Base-by-base conservation (phyloP, 2,888 invertebrate genomes). In the Caenorhabditis drosophilae region DNA sequence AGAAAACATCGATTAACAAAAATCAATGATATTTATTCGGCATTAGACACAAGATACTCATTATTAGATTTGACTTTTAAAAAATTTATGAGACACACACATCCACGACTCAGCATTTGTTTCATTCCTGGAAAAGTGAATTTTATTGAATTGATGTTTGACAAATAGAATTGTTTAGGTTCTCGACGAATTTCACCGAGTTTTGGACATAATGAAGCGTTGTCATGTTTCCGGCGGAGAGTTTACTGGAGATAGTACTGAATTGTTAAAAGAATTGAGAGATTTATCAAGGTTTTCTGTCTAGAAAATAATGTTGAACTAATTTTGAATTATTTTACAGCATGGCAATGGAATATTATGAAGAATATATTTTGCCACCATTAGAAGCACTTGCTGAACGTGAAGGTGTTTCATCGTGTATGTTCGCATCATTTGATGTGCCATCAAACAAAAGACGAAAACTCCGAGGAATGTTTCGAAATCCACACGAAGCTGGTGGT, bases 51-150 rank as follows among this genome's bases (percentile, higher is more conserved):
- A 27, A 6, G 45, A 7, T 45, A 45, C 23, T 45, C 45, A 18
- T 12, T 45, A 9, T 31, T 45, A 9, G 45, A 45, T 18, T 25
- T 45, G 27, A 45, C 45, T 4, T 45, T 23, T 25, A 26, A 31
- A 16, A 27, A 27, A 31, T 45, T 15, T 45, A 3, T 27, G 25
- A 11, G 31, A n/a, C 26, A 45, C 11, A 16, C 31, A 22, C 27
- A 45, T 31, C 27, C 26, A 45, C n/a, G 20, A 12, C n/a, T 45
- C 1, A 45, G 16, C 4, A 45, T 45, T 7, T 45, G 45, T 20
- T 45, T 45, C 12, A 45, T 45, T 27, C 45, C 45, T 11, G 45
- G 45, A 27, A 45, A 45, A 45, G 45, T 45, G 22, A n/a, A n/a
- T n/a, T n/a, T n/a, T n/a, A n/a, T n/a, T n/a, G n/a, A n/a, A n/a